Base-by-base conservation (phyloP, 2,797 vertebrate species). In the Benthosema pterotum region DNA sequence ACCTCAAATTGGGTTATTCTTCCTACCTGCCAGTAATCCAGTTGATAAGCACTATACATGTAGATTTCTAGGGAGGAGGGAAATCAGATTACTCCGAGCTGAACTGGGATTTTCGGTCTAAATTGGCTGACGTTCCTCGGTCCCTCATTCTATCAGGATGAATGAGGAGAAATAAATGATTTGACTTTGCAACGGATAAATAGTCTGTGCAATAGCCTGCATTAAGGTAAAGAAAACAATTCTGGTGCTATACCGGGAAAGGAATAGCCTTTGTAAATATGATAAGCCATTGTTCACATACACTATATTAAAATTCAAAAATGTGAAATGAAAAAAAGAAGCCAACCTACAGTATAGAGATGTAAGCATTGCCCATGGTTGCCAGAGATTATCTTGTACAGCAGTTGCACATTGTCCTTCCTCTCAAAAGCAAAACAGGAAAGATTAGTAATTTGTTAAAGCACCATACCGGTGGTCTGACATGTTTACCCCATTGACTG, bases 11-110 rank as follows among this genome's bases (percentile, higher is more conserved):
- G 89, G 89, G 92, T 94, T 94, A 93, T 88, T 87, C 79, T 76
- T 91, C 89, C 91, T 91, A 92, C 90, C 91, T 93, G 93, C 90
- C 90, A 90, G 91, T 93, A 93, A 93, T 92, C 88, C 83, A 86
- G 84, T 92, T 93, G 93, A 92, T 93, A 92, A 94, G 89, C 92
- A 92, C 92, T 92, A 92, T 92, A 91, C 90, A 92, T 92, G 90
- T 91, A 94, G 90, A 93, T 93, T 93, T 92, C 86, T 81, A 78
- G 88, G 89, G 87, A 90, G 87, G 78, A 84, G 84, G 83, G 79
- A 88, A 94, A 93, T 93, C 91, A 88, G 88, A 93, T 94, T 93
- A 93, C 87, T 83, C 72, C 3, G 77, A 89, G 72, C 83, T 83
- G 88, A 90, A 89, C 87, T 89, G 89, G 88, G 88, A 91, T 86